Conservation (phyloP, 2,888 invertebrate genomes). For the Ectemnius lituratus region DNA sequence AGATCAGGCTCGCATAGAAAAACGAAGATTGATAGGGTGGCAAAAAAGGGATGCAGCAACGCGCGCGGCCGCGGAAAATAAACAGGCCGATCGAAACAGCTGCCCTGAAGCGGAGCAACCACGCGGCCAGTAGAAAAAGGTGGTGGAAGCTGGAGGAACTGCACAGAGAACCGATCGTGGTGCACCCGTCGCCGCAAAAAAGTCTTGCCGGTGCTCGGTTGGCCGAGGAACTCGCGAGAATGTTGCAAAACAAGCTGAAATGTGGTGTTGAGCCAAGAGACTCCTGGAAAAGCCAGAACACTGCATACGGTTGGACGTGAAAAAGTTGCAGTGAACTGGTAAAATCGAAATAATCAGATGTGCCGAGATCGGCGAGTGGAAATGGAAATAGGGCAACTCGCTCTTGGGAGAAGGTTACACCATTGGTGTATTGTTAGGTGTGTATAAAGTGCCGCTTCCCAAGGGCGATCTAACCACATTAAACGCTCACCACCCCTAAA, state of each 20-base stretch:
- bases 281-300: background rate
- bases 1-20: background rate
- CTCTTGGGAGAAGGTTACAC: slow-evolving; percentile 27
- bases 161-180: background rate
- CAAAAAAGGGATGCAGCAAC: background rate
- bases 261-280: no score
- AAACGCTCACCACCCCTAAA: slow-evolving; percentile 55
- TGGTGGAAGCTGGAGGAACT: background rate
- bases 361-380: background rate
- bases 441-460: slow-evolving; percentile 61
- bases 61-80: background rate
- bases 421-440: slow-evolving; percentile 40
- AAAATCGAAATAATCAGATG: background rate
- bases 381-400: background rate
- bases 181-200: no score
- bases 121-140: background rate
- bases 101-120: background rate
- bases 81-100: slow-evolving; percentile 2
- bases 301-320: background rate
- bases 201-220: no score
- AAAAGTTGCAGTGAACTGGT: slow-evolving; percentile 4
- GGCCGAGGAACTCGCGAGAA: no score
- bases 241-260: no score
- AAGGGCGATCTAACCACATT: slow-evolving; percentile 58
- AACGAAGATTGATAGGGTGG: slow-evolving; percentile 5